A percentile compares a stretch with the other conserved stretches of the same genome.
phyloP scores from a whole-genome alignment of 2,797 vertebrate species.

The Pantherophis vulpinus region DNA sequence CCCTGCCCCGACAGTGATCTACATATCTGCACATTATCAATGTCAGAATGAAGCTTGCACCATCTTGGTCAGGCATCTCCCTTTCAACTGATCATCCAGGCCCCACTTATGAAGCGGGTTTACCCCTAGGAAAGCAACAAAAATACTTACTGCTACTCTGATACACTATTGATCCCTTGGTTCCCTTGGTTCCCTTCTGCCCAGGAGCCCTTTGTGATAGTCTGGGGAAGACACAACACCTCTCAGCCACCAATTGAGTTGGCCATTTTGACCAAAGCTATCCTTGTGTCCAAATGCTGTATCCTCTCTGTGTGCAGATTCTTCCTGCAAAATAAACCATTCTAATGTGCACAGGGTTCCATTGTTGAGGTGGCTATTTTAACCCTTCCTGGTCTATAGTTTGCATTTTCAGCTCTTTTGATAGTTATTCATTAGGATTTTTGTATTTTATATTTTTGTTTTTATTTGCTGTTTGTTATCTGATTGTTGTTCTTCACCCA shows the following conservation, averaged over 20 bases:
- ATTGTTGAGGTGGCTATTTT: not conserved
- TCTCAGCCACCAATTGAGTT: accelerated
- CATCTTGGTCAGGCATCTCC: slow-evolving; percentile 60
- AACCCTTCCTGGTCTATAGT: not conserved
- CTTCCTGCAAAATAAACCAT: not conserved
- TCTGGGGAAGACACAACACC: slow-evolving; percentile 22
- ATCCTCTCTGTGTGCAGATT: too few relatives aligned
- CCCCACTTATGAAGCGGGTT: slow-evolving; percentile 62
- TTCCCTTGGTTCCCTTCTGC: slow-evolving; percentile 39
- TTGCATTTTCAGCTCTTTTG: not conserved
- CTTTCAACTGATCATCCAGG: slow-evolving; percentile 57
- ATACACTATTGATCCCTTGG: slow-evolving; percentile 53
- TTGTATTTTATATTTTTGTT: not conserved
- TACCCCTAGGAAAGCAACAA: slow-evolving; percentile 53
- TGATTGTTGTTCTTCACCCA: not conserved
- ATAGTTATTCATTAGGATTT: not conserved
- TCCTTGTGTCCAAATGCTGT: not conserved
- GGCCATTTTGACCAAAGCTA: not conserved
- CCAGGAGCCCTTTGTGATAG: slow-evolving; percentile 11
- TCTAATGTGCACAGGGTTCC: not conserved
- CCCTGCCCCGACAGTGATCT: slow-evolving; percentile 67
- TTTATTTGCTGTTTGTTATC: not conserved
- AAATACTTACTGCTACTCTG: slow-evolving; percentile 42
- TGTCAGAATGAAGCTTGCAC: slow-evolving; percentile 63
- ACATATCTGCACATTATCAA: slow-evolving; percentile 65